These are phyloP conservation scores for Tachuris rubrigastra DNA, from an alignment of 2,113 vertebrate species.

Conservation along the genomic window DNA sequence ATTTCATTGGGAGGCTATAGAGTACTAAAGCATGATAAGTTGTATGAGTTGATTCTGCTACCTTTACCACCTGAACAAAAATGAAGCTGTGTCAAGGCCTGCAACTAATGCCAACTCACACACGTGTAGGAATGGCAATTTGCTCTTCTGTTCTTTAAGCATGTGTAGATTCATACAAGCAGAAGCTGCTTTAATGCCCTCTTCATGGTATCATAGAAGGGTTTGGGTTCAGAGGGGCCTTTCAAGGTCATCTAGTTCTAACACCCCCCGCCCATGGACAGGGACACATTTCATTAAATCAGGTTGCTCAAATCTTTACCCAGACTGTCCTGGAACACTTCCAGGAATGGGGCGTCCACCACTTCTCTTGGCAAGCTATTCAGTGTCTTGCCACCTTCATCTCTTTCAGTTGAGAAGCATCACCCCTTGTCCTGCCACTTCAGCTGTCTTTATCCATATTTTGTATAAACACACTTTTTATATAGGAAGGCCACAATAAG, in stretches of 20 bases:
- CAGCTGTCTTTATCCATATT: neutral
- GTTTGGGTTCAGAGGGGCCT: neutral
- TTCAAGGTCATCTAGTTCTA: neutral
- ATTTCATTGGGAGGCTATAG: neutral
- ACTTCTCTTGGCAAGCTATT: neutral
- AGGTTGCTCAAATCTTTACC: fast-evolving
- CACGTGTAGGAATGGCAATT: neutral
- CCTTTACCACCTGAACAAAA: neutral
- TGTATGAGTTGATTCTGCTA: fast-evolving
- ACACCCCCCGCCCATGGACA: fast-evolving
- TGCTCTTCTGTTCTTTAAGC: neutral
- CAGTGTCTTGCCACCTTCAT: neutral
- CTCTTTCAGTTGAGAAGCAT: neutral
- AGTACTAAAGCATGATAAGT: neutral
- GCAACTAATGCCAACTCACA: neutral
- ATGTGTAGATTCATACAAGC: neutral
- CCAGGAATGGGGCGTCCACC: no score
- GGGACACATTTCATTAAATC: neutral
- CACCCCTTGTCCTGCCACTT: neutral
- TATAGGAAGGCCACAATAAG: neutral
- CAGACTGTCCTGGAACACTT: neutral
- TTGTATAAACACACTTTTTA: neutral
- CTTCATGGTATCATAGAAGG: neutral
- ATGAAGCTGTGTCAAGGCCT: neutral
- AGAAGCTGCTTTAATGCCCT: neutral